phyloP scores from a whole-genome alignment of 2,888 invertebrate species.

The Mamestra brassicae region DNA sequence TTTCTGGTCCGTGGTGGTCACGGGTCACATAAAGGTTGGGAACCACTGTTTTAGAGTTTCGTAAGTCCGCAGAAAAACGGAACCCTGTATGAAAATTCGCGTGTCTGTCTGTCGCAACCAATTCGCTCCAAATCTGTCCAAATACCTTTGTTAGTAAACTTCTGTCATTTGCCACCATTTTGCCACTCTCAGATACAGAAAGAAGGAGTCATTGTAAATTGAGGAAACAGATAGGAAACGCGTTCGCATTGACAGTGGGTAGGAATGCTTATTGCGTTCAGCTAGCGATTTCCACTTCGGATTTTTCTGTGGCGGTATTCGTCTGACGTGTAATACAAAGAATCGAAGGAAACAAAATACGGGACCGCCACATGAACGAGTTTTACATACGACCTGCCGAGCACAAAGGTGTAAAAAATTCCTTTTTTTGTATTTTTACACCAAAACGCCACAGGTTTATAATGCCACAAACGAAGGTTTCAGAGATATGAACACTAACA shows the following conservation, averaged over 20 bases:
- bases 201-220: neutral
- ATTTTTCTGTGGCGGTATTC: slow-evolving; percentile 12
- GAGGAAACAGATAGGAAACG: neutral
- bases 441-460: neutral
- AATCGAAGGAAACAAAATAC: slow-evolving; percentile 18
- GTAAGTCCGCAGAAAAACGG: no score
- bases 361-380: neutral
- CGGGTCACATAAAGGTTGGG: no score
- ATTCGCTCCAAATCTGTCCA: no score
- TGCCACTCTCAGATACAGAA: neutral
- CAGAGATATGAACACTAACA: neutral
- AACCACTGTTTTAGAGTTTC: neutral
- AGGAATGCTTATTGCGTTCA: slow-evolving; percentile 18
- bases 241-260: neutral
- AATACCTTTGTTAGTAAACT: no score
- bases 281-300: neutral
- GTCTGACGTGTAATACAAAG: slow-evolving; percentile 4
- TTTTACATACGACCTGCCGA: neutral
- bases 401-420: neutral
- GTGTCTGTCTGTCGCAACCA: no score
- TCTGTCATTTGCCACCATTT: no score
- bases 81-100: no score
- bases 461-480: neutral
- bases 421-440: neutral
- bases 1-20: no score